Evolutionary conservation across 2,113 vertebrate genomes (phyloP), one percentile per base, ranked within the genome.

Genomic region (Oncorhynchus gorbuscha): DNA sequence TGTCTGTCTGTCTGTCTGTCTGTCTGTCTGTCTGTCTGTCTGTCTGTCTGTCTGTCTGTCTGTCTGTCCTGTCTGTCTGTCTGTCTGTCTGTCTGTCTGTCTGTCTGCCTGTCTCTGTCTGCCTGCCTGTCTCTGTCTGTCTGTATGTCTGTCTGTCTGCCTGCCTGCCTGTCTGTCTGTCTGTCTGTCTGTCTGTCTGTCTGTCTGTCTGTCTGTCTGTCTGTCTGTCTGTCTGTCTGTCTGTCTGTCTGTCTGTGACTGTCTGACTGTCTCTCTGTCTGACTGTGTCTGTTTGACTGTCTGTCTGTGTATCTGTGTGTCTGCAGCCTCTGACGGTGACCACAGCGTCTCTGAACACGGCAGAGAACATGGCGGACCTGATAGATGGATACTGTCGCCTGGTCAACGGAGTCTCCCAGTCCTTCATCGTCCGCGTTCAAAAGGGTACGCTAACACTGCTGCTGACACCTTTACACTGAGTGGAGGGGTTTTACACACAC

Each of bases 361-460:
- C 97, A 20, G 98, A 99, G 94, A 99, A 99, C 76, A 98, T 99
- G 98, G 98, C 98, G 1, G 97, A 99, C 92, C 87, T 99, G 91
- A 97, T 99, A 79, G 97, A 99, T 3, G 98, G 98, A 0, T 99
- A 99, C 85, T 99, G 98, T 92, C 94, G 97, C 0, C 96, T 99
- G 72, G 97, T 98, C 90, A 96, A 93, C 1, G 94, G 94, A 2
- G 93, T 94, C 26, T 88, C 94, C 0, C 95, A 95, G 59, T 99
- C 98, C 9, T 99, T 98, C 84, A 99, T 99, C 68, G 93, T 98
- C 92, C 89, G 96, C 84, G 94, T 97, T 5, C 97, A 97, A 82
- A 99, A 99, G 96, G 98, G 98, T 99, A 92, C 75, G 51, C 5
- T 0, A 26, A 26, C n/a, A 73, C 1, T 45, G 39, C 39, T 45